A percentile compares a stretch with the other conserved stretches of the same genome.
These are phyloP conservation scores for Merops nubicus DNA, from an alignment of 2,113 vertebrate genomes.

Conservation along the genomic window DNA sequence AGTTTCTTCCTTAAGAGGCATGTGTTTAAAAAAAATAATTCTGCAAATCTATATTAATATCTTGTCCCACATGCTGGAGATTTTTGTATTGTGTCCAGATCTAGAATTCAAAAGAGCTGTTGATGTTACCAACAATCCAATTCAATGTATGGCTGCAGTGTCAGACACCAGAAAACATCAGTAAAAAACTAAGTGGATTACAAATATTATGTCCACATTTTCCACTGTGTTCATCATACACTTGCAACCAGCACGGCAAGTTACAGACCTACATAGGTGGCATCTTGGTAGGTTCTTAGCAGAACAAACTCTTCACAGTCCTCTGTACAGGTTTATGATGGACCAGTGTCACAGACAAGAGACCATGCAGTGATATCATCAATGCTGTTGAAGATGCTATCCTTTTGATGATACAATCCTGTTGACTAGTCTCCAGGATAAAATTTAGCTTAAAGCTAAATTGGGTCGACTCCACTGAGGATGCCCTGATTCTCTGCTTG, in stretches of 20 bases:
- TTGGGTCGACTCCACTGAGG: neutral
- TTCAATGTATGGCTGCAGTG: neutral
- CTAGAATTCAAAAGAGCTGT: neutral
- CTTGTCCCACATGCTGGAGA: neutral
- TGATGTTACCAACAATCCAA: neutral
- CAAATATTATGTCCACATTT: neutral
- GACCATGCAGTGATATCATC: accelerated
- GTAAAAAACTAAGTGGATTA: neutral
- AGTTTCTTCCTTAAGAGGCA: accelerated
- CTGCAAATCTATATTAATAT: neutral
- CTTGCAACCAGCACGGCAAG: neutral
- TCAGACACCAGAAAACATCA: neutral
- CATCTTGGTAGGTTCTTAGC: neutral
- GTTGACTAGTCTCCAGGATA: neutral
- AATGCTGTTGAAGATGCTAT: neutral
- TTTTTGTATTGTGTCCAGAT: neutral
- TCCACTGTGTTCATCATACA: neutral
- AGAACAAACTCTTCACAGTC: neutral
- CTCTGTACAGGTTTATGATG: neutral
- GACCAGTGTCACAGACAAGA: neutral
- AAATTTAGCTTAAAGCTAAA: neutral
- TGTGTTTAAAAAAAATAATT: no score
- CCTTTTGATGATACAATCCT: neutral
- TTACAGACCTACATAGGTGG: neutral
- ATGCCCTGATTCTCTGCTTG: neutral